Evolutionary conservation across 2,113 vertebrate species (phyloP).

Genomic region (Odocoileus virginianus): DNA sequence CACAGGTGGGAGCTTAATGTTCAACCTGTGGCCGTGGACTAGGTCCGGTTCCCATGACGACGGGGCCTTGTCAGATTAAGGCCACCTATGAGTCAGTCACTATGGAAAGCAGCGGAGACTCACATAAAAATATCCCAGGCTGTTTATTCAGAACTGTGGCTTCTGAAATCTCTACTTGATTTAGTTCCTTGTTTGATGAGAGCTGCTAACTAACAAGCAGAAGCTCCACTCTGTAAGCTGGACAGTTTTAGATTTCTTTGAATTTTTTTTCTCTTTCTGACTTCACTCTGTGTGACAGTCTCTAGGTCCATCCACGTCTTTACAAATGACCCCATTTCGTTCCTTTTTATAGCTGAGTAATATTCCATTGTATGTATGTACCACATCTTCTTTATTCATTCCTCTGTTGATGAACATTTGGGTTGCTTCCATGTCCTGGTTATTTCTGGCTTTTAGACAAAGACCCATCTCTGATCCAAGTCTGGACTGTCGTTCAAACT

Average conservation of each 20-base stretch:
- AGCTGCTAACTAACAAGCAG: fast-evolving
- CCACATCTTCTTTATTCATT: background rate
- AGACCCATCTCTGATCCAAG: background rate
- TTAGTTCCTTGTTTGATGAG: background rate
- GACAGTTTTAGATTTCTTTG: background rate
- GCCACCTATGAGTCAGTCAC: background rate
- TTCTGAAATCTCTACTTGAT: fast-evolving
- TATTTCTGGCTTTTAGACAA: background rate
- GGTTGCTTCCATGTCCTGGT: background rate
- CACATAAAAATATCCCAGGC: background rate
- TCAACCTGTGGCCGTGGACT: background rate
- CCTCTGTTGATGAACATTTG: background rate
- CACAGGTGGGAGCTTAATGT: background rate
- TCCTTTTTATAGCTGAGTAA: background rate
- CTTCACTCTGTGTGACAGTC: background rate
- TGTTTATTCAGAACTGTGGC: too few relatives aligned
- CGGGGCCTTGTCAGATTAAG: background rate
- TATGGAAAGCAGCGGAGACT: background rate
- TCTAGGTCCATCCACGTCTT: background rate
- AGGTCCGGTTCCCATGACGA: slow-evolving; percentile 45
- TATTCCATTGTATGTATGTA: background rate
- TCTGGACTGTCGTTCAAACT: background rate
- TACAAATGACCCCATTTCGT: background rate
- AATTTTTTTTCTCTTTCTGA: background rate
- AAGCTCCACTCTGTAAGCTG: too few relatives aligned